These are phyloP conservation scores for Heliconius hewitsoni DNA, from an alignment of 1,140 invertebrate species.

Conservation along the genomic window DNA sequence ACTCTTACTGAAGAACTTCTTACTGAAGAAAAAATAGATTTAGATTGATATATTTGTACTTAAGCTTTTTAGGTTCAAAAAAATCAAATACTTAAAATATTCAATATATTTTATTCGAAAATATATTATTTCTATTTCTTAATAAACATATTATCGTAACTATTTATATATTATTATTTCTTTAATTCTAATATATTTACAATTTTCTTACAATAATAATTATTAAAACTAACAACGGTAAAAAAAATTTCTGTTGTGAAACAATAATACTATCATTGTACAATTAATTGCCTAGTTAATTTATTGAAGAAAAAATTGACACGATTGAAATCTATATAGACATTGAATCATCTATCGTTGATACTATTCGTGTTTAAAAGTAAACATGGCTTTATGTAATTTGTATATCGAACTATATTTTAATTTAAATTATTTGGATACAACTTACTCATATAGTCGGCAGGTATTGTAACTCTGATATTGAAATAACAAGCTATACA, in stretches of 20 bases:
- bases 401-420: background rate
- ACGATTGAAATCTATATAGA: constrained; percentile 6
- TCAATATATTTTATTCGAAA: constrained; percentile 5
- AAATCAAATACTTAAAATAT: background rate
- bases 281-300: background rate
- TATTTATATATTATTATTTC: constrained; percentile 15
- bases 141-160: background rate
- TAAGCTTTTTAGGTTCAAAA: background rate
- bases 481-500: background rate
- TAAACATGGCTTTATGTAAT: background rate
- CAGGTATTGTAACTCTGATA: background rate
- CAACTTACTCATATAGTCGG: background rate
- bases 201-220: background rate
- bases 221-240: background rate
- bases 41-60: too few relatives aligned
- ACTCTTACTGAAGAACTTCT: too few relatives aligned
- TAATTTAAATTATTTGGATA: background rate
- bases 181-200: constrained; percentile 1
- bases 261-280: background rate
- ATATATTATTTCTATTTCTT: constrained; percentile 14
- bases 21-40: too few relatives aligned
- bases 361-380: background rate
- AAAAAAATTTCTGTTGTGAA: background rate
- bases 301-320: background rate
- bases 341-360: background rate